Evolutionary conservation across 2,113 vertebrate species (phyloP).

Genomic region (Rhinolophus sinicus): DNA sequence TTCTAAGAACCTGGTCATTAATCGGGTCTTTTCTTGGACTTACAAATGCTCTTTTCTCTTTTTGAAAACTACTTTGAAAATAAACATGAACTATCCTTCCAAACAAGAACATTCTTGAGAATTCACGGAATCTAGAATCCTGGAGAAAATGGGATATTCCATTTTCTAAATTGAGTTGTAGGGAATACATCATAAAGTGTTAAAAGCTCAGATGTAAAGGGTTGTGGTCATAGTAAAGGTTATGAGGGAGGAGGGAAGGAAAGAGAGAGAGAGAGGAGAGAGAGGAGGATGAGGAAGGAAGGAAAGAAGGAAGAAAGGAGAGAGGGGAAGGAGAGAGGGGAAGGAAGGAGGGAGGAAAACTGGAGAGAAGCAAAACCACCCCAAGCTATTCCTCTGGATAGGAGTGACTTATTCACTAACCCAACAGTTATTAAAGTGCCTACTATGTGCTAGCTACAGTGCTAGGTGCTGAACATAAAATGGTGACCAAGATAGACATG

Average conservation of each 20-base stretch:
- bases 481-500: not conserved
- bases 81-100: not conserved
- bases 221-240: not conserved
- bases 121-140: not conserved
- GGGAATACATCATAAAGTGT: not conserved
- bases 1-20: not conserved
- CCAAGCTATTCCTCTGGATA: not conserved
- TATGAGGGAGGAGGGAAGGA: too few species aligned
- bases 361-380: not conserved
- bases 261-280: fast-evolving
- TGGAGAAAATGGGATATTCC: not conserved
- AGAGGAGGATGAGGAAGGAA: not conserved
- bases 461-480: not conserved
- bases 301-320: not conserved
- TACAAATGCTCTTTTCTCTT: not conserved
- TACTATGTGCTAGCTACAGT: not conserved
- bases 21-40: not conserved
- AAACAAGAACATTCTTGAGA: not conserved
- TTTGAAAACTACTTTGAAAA: not conserved
- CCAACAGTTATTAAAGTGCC: not conserved
- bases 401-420: not conserved
- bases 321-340: too few species aligned
- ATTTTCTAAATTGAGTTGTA: not conserved
- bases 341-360: not conserved
- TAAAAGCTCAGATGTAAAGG: not conserved